A percentile compares a stretch with the other conserved stretches of the same genome.
phyloP scores from a whole-genome alignment of 1,140 invertebrate genomes.

The Aradophagus sp. region DNA sequence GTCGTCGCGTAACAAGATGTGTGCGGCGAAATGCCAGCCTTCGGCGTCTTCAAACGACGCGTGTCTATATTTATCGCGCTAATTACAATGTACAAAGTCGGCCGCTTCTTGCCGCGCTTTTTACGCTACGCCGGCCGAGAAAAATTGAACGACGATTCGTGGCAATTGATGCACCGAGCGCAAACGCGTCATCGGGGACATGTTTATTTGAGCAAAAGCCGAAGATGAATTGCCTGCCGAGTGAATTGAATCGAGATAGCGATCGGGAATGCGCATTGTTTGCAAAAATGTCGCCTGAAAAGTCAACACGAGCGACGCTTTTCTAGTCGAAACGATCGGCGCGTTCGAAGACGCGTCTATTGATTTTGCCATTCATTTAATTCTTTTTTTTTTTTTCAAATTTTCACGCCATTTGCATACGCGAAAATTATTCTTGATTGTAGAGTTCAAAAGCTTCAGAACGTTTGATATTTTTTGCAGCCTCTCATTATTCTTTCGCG shows the following conservation, averaged over 20 bases:
- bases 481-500: too few relatives aligned
- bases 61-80: conserved; percentile 37
- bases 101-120: conserved; percentile 21
- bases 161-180: conserved; percentile 36
- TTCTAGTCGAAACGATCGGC: not conserved
- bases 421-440: too few relatives aligned
- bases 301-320: too few relatives aligned
- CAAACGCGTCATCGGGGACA: conserved; percentile 27
- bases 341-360: conserved; percentile 1
- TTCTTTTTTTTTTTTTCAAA: too few relatives aligned
- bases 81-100: conserved; percentile 43
- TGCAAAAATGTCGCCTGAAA: conserved; percentile 6
- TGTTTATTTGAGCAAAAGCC: conserved; percentile 26
- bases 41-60: conserved; percentile 36
- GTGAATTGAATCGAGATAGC: conserved; percentile 18
- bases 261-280: conserved; percentile 15
- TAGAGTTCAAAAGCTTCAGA: too few relatives aligned
- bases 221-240: conserved; percentile 12
- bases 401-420: too few relatives aligned
- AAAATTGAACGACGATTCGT: conserved; percentile 42
- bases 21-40: conserved; percentile 18
- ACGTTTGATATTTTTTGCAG: too few relatives aligned
- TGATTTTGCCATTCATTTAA: too few relatives aligned
- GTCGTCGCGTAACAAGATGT: conserved; percentile 13
- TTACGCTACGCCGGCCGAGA: not conserved